Conservation (phyloP, 2,797 vertebrate genomes). For the Channallabes apus region DNA sequence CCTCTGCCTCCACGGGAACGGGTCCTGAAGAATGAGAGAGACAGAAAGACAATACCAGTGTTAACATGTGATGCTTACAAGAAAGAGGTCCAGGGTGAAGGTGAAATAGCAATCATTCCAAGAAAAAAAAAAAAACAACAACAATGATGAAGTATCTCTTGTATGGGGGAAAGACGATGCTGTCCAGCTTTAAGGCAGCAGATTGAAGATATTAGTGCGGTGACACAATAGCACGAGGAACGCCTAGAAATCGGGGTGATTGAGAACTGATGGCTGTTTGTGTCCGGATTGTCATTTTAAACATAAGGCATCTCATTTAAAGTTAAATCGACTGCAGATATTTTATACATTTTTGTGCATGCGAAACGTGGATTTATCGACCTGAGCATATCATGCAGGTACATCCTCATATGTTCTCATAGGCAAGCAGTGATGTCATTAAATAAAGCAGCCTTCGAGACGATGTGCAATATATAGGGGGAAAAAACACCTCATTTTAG, state of each 20-base stretch:
- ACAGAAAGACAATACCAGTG: slow-evolving; percentile 14
- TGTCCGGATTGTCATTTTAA: too few relatives aligned
- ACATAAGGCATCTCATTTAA: background rate
- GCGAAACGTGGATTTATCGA: background rate
- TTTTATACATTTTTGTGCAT: background rate
- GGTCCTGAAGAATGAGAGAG: slow-evolving; percentile 73
- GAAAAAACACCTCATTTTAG: background rate
- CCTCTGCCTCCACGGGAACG: slow-evolving; percentile 90
- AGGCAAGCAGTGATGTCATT: background rate
- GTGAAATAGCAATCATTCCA: too few relatives aligned
- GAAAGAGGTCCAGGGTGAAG: too few relatives aligned
- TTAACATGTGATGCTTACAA: slow-evolving; percentile 11
- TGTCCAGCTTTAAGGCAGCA: too few relatives aligned
- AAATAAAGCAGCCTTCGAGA: background rate
- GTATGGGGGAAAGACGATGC: too few relatives aligned
- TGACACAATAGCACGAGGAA: too few relatives aligned
- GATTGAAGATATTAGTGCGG: too few relatives aligned
- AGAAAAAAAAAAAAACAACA: too few relatives aligned
- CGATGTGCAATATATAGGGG: background rate
- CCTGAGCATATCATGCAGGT: background rate
- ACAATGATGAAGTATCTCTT: too few relatives aligned
- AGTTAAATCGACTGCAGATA: background rate
- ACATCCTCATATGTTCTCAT: background rate
- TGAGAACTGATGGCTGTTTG: too few relatives aligned
- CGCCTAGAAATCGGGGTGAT: too few relatives aligned